Evolutionary conservation across 2,113 vertebrate species (phyloP).

Genomic region (Aspiorhynchus laticeps): DNA sequence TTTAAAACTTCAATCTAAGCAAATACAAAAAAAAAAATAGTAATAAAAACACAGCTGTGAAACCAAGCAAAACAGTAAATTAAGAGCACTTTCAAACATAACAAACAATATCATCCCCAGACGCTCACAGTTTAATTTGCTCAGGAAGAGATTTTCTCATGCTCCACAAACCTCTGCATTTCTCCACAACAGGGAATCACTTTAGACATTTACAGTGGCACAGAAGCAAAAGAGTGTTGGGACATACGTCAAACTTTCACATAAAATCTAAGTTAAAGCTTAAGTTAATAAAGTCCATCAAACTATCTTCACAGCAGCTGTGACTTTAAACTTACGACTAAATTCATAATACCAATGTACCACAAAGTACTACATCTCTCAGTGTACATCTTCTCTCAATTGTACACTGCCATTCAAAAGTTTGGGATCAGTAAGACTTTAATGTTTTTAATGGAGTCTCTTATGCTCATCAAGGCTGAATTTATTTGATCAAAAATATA

Average conservation of each 20-base stretch:
- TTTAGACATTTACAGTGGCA: slow-evolving; percentile 70
- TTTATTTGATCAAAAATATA: no score
- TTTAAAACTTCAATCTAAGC: slow-evolving; percentile 12
- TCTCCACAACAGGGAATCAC: slow-evolving; percentile 74
- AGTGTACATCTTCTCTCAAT: background rate
- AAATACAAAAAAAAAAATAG: slow-evolving; percentile 15
- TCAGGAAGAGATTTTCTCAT: slow-evolving; percentile 76
- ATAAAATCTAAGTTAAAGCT: slow-evolving; percentile 39
- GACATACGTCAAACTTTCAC: slow-evolving; percentile 34
- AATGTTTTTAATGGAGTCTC: no score
- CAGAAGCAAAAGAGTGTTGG: slow-evolving; percentile 54
- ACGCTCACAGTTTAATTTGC: slow-evolving; percentile 73
- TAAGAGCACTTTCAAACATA: slow-evolving; percentile 62
- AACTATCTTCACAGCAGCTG: slow-evolving; percentile 5
- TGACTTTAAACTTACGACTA: background rate
- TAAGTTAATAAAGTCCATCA: slow-evolving; percentile 33
- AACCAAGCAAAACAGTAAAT: slow-evolving; percentile 66
- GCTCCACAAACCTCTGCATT: slow-evolving; percentile 77
- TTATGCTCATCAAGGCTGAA: no score
- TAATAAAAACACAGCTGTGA: slow-evolving; percentile 54
- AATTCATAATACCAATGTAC: background rate
- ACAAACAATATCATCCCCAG: slow-evolving; percentile 70
- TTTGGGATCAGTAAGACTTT: no score
- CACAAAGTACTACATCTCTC: background rate
- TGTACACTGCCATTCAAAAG: no score